Evolutionary conservation across 1,140 invertebrate genomes (phyloP).

Genomic region (Drosophila ambigua): DNA sequence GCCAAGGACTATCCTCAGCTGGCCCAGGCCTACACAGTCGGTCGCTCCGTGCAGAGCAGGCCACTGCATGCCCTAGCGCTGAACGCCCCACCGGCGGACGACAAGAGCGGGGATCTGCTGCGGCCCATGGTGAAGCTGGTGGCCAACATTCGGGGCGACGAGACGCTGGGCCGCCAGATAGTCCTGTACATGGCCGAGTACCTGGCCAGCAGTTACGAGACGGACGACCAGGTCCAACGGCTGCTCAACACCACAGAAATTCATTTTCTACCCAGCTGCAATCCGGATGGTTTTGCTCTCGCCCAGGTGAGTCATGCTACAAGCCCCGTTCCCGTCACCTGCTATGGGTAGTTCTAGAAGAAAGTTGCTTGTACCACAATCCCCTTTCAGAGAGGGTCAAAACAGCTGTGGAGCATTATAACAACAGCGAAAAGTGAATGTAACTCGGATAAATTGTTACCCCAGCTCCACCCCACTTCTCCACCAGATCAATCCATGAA

Average conservation of each 20-base stretch:
- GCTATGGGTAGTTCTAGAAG: background rate
- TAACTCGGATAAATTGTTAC: constrained; percentile 9
- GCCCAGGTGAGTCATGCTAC: constrained; percentile 87
- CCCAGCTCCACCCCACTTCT: background rate
- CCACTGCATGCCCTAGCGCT: constrained; percentile 88
- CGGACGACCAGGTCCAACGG: constrained; percentile 87
- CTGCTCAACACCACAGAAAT: constrained; percentile 94
- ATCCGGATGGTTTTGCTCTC: constrained; percentile 95
- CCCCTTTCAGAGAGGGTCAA: constrained; percentile 8
- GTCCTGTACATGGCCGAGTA: constrained; percentile 93
- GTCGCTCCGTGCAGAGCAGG: constrained; percentile 90
- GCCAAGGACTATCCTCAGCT: constrained; percentile 84
- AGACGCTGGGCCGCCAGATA: constrained; percentile 94
- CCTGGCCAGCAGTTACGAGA: constrained; percentile 90
- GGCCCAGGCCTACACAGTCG: constrained; percentile 90
- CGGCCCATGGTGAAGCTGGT: constrained; percentile 97
- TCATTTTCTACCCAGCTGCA: constrained; percentile 95
- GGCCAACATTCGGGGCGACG: constrained; percentile 99
- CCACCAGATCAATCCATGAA: constrained; percentile 1
- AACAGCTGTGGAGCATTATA: constrained; percentile 13
- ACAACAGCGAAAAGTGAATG: constrained; percentile 25
- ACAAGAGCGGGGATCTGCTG: constrained; percentile 54
- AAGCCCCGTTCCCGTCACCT: no score
- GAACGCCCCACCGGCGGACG: constrained; percentile 40
- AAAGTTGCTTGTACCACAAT: background rate